These are phyloP conservation scores for Trichonephila clavata DNA, from an alignment of 1,140 invertebrate species.

Conservation along the genomic window DNA sequence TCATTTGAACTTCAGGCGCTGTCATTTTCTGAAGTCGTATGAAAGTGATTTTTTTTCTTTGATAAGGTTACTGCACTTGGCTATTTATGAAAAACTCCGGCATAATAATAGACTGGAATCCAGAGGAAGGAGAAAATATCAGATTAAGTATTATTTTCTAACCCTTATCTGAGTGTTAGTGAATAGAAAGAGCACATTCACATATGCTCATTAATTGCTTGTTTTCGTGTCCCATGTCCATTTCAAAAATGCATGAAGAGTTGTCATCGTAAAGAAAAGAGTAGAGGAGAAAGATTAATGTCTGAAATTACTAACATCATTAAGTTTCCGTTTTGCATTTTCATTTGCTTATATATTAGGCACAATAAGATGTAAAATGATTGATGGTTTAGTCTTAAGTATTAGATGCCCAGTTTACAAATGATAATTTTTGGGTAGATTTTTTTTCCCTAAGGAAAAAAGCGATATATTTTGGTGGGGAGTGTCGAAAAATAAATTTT, in stretches of 20 bases:
- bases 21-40: constrained; percentile 11
- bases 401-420: too few relatives aligned
- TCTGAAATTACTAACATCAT: not conserved
- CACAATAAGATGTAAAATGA: not conserved
- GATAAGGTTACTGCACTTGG: constrained; percentile 26
- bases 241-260: not conserved
- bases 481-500: too few relatives aligned
- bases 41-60: not conserved
- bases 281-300: not conserved
- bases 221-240: not conserved
- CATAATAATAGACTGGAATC: constrained; percentile 2
- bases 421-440: too few relatives aligned
- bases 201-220: not conserved
- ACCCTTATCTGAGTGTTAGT: not conserved
- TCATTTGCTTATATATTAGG: not conserved
- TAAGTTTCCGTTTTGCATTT: not conserved
- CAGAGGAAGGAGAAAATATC: not conserved
- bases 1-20: constrained; percentile 26
- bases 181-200: not conserved
- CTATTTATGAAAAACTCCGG: constrained; percentile 5
- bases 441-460: too few relatives aligned
- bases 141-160: not conserved
- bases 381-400: not conserved
- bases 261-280: not conserved
- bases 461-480: too few relatives aligned